Evolutionary conservation across 2,797 vertebrate genomes (phyloP), one percentile per base, ranked within the genome.

Genomic region (Falco rusticolus): DNA sequence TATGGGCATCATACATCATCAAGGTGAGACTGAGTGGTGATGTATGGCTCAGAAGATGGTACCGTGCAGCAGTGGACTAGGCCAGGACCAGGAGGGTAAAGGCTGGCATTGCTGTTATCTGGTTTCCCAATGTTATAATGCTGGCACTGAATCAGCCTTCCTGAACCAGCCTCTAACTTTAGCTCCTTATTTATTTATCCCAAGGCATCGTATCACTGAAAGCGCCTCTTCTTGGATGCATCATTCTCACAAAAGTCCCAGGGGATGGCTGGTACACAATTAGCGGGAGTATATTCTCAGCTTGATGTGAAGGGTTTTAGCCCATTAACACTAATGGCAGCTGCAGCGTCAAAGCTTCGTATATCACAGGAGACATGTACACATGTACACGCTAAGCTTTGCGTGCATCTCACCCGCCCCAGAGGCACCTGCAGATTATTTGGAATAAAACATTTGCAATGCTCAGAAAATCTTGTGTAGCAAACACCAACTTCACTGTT

Each of bases 1-100:
- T 98, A 98, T 98, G 97, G 96, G 89, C 97, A 96, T 78, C 96
- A 93, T 98, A 97, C 96, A 98, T 98, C 98, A 98, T n/a, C 47
- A 64, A 87, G 93, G 89, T 76, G 85, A 98, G 96, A 83, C 92
- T 41, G 94, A 93, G 96, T 47, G 91, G 88, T 97, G 96, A 96
- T 97, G 96, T 96, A 98, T 97, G 97, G 96, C 96, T 97, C 93
- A 59, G 78, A 69, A 96, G 86, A 77, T 97, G 97, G 97, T 45
- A 97, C 96, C 12, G 5, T 91, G 95, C 89, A 91, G 85, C 88
- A 71, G 26, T 34, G 82, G 84, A 6, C 96, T 74, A 84, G 96
- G 94, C 88, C 95, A 96, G 84, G 86, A 91, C 94, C 96, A 78
- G 87, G 79, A 94, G 90, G 75, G 90, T 80, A 93, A 96, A 95